A percentile compares a stretch with the other conserved stretches of the same genome.
These are phyloP conservation scores for Nothoprocta pentlandii DNA, from an alignment of 2,113 vertebrate genomes.

Conservation along the genomic window DNA sequence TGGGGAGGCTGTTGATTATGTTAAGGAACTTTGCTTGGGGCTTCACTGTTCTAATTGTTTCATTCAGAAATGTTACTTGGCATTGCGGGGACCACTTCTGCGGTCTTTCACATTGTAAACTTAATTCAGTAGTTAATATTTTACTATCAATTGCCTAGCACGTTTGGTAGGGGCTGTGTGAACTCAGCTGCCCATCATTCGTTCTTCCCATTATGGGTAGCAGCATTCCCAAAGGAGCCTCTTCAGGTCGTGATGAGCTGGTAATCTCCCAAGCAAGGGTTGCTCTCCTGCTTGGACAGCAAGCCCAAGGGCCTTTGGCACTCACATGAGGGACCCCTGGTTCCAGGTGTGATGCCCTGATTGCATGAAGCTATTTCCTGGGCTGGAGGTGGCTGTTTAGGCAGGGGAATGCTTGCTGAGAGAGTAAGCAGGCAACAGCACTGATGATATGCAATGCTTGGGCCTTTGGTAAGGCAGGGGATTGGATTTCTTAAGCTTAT, in stretches of 20 bases:
- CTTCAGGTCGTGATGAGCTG: not conserved
- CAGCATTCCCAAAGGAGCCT: accelerated
- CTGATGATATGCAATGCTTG: not conserved
- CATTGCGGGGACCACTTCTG: not conserved
- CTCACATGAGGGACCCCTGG: not conserved
- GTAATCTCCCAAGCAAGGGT: not conserved
- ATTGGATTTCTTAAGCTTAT: not conserved
- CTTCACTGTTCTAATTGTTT: not conserved
- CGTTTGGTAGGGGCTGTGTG: not conserved
- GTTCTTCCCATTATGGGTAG: not conserved
- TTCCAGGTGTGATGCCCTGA: not conserved
- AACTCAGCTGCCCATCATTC: not conserved
- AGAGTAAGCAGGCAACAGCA: not conserved
- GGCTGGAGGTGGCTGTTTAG: not conserved
- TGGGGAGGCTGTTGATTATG: too few relatives aligned
- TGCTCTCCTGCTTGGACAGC: not conserved
- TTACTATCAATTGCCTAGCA: not conserved
- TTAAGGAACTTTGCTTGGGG: too few relatives aligned
- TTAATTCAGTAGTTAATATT: not conserved
- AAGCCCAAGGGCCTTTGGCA: too few relatives aligned
- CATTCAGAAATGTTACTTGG: not conserved
- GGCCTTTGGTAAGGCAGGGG: not conserved
- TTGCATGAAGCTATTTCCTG: not conserved
- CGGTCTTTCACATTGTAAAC: not conserved
- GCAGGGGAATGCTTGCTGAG: not conserved